Percentiles rank a stretch among this genome's conserved stretches.
phyloP scores from a whole-genome alignment of 2,113 vertebrate genomes.

The Tamias sibiricus region DNA sequence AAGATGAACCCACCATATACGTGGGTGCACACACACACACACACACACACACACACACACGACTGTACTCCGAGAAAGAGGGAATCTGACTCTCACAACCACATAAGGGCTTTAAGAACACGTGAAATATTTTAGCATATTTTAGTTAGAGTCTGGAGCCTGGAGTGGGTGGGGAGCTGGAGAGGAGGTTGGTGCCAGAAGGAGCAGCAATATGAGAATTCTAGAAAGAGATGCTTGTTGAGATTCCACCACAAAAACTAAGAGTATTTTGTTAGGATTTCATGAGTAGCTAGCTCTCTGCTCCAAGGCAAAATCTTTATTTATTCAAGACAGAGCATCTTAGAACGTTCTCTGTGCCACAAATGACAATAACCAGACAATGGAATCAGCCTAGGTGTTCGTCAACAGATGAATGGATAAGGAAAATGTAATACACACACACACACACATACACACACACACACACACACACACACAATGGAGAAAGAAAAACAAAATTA shows the following conservation, averaged over 20 bases:
- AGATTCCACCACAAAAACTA: conserved; percentile 1
- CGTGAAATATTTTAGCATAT: not conserved
- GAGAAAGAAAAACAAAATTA: too few species aligned
- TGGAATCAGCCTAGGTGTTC: too few species aligned
- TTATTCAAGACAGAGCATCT: not conserved
- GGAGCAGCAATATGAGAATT: not conserved
- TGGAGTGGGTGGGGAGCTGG: not conserved
- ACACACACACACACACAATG: too few species aligned
- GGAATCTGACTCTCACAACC: not conserved
- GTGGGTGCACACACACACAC: not conserved
- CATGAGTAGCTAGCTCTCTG: not conserved
- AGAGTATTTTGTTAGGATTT: not conserved
- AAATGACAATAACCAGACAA: too few species aligned
- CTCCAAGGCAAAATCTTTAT: not conserved
- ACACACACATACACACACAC: too few species aligned
- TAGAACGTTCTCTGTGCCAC: conserved; percentile 8
- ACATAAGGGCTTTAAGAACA: not conserved
- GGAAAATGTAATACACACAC: too few species aligned
- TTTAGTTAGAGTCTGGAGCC: not conserved
- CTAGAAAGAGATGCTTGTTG: not conserved
- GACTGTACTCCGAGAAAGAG: not conserved
- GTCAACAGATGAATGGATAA: too few species aligned
- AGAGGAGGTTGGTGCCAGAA: not conserved
- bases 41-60: not conserved
- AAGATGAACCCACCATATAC: not conserved